phyloP scores from a whole-genome alignment of 2,888 invertebrate genomes.

The Orgyia antiqua region DNA sequence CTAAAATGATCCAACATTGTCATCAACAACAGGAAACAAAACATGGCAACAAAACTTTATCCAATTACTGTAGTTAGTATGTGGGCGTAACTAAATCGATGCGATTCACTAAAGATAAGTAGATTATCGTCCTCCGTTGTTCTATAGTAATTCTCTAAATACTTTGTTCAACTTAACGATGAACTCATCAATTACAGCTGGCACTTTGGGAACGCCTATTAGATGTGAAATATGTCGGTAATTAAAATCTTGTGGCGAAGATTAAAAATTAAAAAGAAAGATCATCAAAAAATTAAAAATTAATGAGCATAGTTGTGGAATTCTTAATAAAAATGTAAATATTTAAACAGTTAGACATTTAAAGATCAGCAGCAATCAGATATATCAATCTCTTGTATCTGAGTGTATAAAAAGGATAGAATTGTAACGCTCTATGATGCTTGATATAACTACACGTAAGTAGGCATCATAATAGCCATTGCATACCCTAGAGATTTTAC shows the following conservation, averaged over 20 bases:
- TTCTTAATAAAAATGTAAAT: too few species aligned
- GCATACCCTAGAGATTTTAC: too few species aligned
- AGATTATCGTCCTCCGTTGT: constrained; percentile 17
- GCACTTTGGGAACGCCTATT: constrained; percentile 2
- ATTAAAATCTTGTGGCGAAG: constrained; percentile 3
- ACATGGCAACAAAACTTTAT: constrained; percentile 11
- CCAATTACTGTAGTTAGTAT: constrained; percentile 21
- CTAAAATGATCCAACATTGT: too few species aligned
- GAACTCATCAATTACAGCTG: constrained; percentile 8
- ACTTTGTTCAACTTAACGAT: constrained; percentile 15
- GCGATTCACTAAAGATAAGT: constrained; percentile 22
- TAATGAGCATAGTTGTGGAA: constrained; percentile 7
- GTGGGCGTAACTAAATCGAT: constrained; percentile 24
- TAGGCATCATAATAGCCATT: too few species aligned
- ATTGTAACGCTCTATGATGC: too few species aligned
- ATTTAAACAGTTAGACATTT: too few species aligned
- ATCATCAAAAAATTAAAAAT: constrained; percentile 10
- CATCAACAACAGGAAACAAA: too few species aligned
- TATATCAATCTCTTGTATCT: too few species aligned
- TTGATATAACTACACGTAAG: too few species aligned
- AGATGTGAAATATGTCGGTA: constrained; percentile 7
- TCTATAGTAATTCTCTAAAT: constrained; percentile 15
- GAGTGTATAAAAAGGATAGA: too few species aligned
- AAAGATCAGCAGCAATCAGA: too few species aligned
- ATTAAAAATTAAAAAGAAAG: constrained; percentile 2